A percentile compares a stretch with the other conserved stretches of the same genome.
These are phyloP conservation scores for Gallinago solitaria DNA, from an alignment of 2,797 vertebrate genomes.

Conservation along the genomic window DNA sequence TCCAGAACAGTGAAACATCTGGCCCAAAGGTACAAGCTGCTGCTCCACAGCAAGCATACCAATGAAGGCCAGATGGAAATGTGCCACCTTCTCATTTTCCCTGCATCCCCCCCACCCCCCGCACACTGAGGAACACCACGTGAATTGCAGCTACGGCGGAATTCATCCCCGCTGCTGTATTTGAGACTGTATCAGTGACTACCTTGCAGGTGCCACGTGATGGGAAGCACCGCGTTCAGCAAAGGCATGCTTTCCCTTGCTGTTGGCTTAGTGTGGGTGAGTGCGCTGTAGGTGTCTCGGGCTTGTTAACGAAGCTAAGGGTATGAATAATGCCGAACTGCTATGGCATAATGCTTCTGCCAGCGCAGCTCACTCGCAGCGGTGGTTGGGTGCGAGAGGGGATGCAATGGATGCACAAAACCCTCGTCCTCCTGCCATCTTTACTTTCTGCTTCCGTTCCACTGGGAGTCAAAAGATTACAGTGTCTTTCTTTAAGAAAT, in stretches of 20 bases:
- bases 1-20: neutral
- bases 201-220: neutral
- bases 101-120: neutral
- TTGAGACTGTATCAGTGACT: neutral
- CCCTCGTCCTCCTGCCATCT: neutral
- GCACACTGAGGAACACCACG: neutral
- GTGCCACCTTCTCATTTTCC: neutral
- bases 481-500: neutral
- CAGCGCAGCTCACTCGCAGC: neutral
- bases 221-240: slow-evolving; percentile 26
- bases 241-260: neutral
- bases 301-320: slow-evolving; percentile 38
- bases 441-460: neutral
- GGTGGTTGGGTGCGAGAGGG: neutral
- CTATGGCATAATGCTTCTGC: slow-evolving; percentile 10
- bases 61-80: neutral
- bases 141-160: neutral
- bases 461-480: neutral
- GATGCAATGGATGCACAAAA: neutral
- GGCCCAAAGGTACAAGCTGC: neutral
- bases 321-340: slow-evolving; percentile 51
- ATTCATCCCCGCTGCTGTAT: neutral
- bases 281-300: slow-evolving; percentile 37
- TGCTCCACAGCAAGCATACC: neutral
- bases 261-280: slow-evolving; percentile 47